Base-by-base conservation (phyloP, 2,113 vertebrate genomes). In the Forbesichthys agassizii region DNA sequence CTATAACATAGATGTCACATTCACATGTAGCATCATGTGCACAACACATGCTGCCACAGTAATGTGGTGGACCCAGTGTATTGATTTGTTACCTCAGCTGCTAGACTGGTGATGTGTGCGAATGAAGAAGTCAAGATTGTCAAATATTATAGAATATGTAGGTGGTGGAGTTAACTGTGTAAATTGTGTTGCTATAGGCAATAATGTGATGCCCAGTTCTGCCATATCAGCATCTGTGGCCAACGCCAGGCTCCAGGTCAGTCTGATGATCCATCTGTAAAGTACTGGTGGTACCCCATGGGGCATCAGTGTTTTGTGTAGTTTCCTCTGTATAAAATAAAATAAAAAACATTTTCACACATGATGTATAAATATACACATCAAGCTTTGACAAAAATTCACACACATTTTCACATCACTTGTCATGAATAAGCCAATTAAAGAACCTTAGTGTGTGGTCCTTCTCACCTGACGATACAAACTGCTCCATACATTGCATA, bases 391-490 rank as follows among this genome's bases (percentile, higher is more conserved):
- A 51, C 48, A 51, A 13, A 51, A n/a, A n/a, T n/a, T n/a, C n/a
- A n/a, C n/a, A n/a, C n/a, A n/a, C n/a, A n/a, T n/a, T n/a, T n/a
- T n/a, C n/a, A n/a, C n/a, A n/a, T n/a, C n/a, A n/a, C n/a, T n/a
- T 10, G 14, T 54, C 11, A 54, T 4, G 52, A 14, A 54, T 11
- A 54, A 54, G 14, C 11, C 11, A 54, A 54, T 54, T 54, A 5
- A 14, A 54, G 11, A 54, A 54, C 14, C 11, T 54, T 54, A 58
- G 56, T 20, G n/a, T n/a, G n/a, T n/a, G n/a, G n/a, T n/a, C 56
- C 27, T 58, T 33, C 56, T 58, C 9, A 58, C 56, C 56, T 58
- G 56, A 58, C 56, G 33, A 58, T 16, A 58, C 56, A 58, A 9
- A 58, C 56, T 6, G 18, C 56, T 33, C 3, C 7, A 58, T 9